A percentile compares a stretch with the other conserved stretches of the same genome.
These are phyloP conservation scores for Lithophane leautieri DNA, from an alignment of 2,888 invertebrate genomes.

Conservation along the genomic window DNA sequence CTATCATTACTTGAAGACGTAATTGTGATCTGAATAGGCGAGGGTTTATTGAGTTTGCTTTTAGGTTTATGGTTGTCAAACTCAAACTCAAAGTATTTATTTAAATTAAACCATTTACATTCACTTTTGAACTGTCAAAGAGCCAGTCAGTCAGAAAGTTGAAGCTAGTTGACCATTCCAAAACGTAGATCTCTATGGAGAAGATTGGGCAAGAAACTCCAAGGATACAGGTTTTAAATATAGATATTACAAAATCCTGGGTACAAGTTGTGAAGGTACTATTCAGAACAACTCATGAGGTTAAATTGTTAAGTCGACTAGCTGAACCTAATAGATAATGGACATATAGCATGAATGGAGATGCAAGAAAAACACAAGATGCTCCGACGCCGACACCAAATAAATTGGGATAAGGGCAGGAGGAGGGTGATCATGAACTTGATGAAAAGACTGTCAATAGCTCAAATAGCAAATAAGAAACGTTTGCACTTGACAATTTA, in stretches of 20 bases:
- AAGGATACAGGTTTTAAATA: too few relatives aligned
- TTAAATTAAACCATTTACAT: too few relatives aligned
- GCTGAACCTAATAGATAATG: background rate
- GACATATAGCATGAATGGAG: too few relatives aligned
- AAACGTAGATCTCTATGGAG: too few relatives aligned
- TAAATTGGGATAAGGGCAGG: background rate
- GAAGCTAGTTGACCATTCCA: too few relatives aligned
- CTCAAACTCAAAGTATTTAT: too few relatives aligned
- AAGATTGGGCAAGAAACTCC: too few relatives aligned
- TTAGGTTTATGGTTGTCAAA: constrained; percentile 4
- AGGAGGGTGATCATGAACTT: background rate
- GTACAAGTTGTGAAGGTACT: background rate
- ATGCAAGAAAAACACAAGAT: background rate
- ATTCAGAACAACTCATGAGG: background rate
- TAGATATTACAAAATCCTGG: too few relatives aligned
- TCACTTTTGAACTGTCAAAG: too few relatives aligned
- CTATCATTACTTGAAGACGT: constrained; percentile 11
- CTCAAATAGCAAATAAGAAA: background rate
- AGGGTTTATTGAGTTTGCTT: constrained; percentile 3
- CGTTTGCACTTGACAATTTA: background rate
- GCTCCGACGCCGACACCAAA: rapidly evolving
- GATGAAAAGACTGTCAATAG: background rate
- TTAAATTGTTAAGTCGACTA: background rate
- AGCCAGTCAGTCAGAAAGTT: too few relatives aligned
- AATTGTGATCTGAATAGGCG: constrained; percentile 30